Base-by-base conservation (phyloP, 2,797 vertebrate genomes). In the Tinamus major region DNA sequence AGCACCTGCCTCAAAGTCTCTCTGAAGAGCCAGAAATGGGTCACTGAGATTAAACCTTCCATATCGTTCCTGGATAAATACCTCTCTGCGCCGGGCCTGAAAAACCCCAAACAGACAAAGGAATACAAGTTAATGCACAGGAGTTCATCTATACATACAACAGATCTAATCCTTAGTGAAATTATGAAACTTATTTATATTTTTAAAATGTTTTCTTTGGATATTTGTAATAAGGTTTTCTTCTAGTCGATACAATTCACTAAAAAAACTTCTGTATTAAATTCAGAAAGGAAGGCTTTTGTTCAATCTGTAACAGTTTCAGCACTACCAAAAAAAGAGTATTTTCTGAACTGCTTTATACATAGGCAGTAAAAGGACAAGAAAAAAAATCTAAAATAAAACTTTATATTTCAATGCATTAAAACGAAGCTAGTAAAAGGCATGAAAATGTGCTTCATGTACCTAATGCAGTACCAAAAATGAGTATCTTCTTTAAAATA, bases 21-120 rank as follows among this genome's bases (percentile, higher is more conserved):
- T 98, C 97, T 99, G 99, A 68, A 99, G 98, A 10, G 99, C 99
- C 97, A 99, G 98, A 97, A 99, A 99, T 24, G 99, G 99, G 98
- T 99, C 99, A 0, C 98, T 99, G 89, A 99, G 96, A 96, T 98
- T 99, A 98, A 99, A 99, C 97, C 99, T 98, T 71, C 99, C 98
- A 41, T 99, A 99, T 11, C 98, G 98, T 92, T 99, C 99, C 95
- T 99, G 99, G 55, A 99, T 98, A 94, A 99, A 99, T 84, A 99
- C 98, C 87, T 99, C 99, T 96, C 99, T 99, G 94, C 98, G 98
- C 44, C 99, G 98, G 79, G 99, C 99, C 99, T 99, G 92, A 33
- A 89, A 93, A 10, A 95, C 53, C 88, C 93, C 10, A 91, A 65
- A 92, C 7, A 87, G 51, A 89, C 23, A 87, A 79, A n/a, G 35